Base-by-base conservation (phyloP, 2,113 vertebrate genomes). In the Nerophis ophidion region DNA sequence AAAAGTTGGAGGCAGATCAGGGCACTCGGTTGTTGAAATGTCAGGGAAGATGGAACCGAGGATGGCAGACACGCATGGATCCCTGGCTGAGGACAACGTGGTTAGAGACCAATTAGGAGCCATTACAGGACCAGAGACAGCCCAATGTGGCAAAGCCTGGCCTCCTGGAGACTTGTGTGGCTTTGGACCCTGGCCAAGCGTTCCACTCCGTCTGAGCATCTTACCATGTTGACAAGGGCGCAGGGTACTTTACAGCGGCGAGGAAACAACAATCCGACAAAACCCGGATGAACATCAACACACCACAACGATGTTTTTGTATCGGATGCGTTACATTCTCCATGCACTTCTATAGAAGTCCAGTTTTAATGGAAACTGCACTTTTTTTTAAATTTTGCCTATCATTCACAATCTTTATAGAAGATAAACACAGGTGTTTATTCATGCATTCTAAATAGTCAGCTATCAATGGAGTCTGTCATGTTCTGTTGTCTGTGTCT, bases 191-290 rank as follows among this genome's bases (percentile, higher is more conserved):
- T 60, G 50, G 77, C 80, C 76, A 78, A 68, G 71, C 68, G 74
- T 76, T 74, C 76, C 64, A 48, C 70, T 59, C 60, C 60, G 68
- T 77, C 77, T 76, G 57, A 74, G 55, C 73, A 74, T 65, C 70
- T 72, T 55, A 26, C 68, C 70, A 68, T 26, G 9, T 58, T 67
- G 79, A 83, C 71, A 81, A 79, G 77, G 79, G 47, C 76, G 72
- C 12, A 19, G 40, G 17, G 55, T 53, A 60, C 74, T 62, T 73
- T 59, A 63, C 16, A 57, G 56, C 56, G 44, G 61, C 53, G 42
- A 47, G 53, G 57, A 50, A 60, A 60, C 60, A 63, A 63, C 14
- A n/a, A 48, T 48, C 14, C 15, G 7, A n/a, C 15, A 1, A 10
- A 35, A 44, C 46, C 15, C 46, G 3, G 15, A 7, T n/a, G 46